These are phyloP conservation scores for Vanacampus margaritifer DNA, from an alignment of 2,113 vertebrate species.

Conservation along the genomic window DNA sequence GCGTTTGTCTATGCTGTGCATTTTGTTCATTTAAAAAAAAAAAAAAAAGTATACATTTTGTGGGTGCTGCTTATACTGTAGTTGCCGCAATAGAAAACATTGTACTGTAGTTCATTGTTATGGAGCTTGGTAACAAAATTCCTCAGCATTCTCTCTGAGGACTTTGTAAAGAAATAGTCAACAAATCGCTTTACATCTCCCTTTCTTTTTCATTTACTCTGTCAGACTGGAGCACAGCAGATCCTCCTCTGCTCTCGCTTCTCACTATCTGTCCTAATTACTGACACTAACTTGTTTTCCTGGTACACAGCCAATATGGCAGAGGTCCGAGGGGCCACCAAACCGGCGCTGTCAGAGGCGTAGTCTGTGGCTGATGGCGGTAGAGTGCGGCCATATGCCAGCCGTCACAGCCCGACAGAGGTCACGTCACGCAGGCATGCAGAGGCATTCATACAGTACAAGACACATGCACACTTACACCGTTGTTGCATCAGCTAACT, in stretches of 20 bases:
- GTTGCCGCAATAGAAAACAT: background rate
- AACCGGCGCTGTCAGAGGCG: constrained; percentile 35
- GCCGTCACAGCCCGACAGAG: constrained; percentile 45
- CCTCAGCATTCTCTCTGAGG: background rate
- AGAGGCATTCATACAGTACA: background rate
- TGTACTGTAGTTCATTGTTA: background rate
- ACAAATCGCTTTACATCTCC: too few relatives aligned
- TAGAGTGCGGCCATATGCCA: constrained; percentile 48
- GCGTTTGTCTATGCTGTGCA: too few relatives aligned
- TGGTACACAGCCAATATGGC: constrained; percentile 43
- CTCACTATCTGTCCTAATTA: constrained; percentile 49
- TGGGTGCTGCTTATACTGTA: background rate
- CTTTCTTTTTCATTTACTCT: background rate
- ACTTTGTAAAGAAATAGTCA: background rate
- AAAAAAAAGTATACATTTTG: too few relatives aligned
- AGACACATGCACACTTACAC: constrained; percentile 6
- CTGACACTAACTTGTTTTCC: constrained; percentile 46
- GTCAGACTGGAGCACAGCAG: constrained; percentile 19
- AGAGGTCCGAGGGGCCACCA: constrained; percentile 46
- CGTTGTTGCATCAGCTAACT: background rate
- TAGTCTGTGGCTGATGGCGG: constrained; percentile 30
- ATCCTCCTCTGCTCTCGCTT: constrained; percentile 17
- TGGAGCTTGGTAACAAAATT: background rate
- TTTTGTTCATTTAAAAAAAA: too few relatives aligned
- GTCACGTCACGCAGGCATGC: constrained; percentile 38